These are phyloP conservation scores for Synaphobranchus kaupii DNA, from an alignment of 2,797 vertebrate species.

Conservation along the genomic window DNA sequence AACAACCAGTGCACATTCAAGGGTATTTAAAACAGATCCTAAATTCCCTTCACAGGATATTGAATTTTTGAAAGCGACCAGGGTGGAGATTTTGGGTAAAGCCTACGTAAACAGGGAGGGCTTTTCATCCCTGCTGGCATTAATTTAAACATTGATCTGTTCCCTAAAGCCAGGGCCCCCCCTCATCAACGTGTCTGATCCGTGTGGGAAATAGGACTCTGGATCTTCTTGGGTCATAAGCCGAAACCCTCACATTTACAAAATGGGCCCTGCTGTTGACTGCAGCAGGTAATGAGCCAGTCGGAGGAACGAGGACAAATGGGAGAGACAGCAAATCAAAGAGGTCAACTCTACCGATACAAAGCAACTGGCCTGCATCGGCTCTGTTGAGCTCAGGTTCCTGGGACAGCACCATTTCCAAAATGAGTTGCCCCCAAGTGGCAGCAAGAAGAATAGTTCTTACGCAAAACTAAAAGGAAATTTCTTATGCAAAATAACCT, in stretches of 20 bases:
- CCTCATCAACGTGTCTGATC: background rate
- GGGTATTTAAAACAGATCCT: background rate
- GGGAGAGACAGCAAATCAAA: background rate
- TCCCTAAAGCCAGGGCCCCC: background rate
- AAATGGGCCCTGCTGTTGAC: background rate
- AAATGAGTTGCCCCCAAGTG: slow-evolving; percentile 24
- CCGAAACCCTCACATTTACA: background rate
- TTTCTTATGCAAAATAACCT: background rate
- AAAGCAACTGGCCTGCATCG: background rate
- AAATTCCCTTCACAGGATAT: background rate
- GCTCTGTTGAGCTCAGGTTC: background rate
- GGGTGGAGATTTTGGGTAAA: background rate
- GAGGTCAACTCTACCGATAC: background rate
- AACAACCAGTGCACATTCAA: background rate
- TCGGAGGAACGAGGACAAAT: background rate
- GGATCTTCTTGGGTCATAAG: background rate
- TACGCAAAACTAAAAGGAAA: background rate
- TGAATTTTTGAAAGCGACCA: background rate
- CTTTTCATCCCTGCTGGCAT: background rate
- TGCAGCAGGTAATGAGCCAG: background rate
- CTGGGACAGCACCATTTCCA: background rate
- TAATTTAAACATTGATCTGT: slow-evolving; percentile 14
- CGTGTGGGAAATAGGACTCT: background rate
- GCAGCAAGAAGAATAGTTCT: background rate
- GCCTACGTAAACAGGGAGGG: background rate